Evolutionary conservation across 2,797 vertebrate genomes (phyloP), one percentile per base, ranked within the genome.

Genomic region (Pseudochromis fuscus): DNA sequence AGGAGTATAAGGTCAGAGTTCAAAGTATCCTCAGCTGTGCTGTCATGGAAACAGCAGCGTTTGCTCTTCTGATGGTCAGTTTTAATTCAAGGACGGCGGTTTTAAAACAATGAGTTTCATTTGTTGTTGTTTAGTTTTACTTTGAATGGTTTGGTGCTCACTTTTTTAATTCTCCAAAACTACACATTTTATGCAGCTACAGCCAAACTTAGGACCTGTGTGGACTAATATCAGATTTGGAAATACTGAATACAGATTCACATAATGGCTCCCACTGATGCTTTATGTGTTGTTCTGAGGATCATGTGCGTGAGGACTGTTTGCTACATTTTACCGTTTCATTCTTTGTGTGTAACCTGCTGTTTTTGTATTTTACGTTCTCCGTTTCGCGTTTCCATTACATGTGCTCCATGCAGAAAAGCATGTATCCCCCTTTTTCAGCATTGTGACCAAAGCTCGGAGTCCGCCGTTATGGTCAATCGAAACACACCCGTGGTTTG

Each of bases 1-100:
- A 81, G 81, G 55, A 76, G 75, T 67, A 74, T 65, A 81, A 88
- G 92, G 91, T 91, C 90, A 91, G 63, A 84, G 90, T 88, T 91
- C 91, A 92, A 79, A 88, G 87, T 87, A 77, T 87, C 88, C 84
- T 90, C 89, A 91, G 90, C 91, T 92, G 90, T 87, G 90, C 84
- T 90, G 84, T 69, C 89, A 88, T 91, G 90, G 88, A 85, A 91
- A 92, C 87, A 2, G 64, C 84, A 75, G 81, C 31, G 18, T 81
- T 85, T 72, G 70, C 75, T 79, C 77, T 35, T 81, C 75, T 78
- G 57, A 75, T 80, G 81, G 78, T 84, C 82, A 88, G 57, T 80
- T 87, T 73, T 66, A 74, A 78, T 83, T 25, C 33, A 24, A 52
- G 74, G 68, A 77, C 45, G 46, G 58, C 67, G 61, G 61, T 42